Conservation (phyloP, 1,140 invertebrate species). For the Caenorhabditis brenneri region DNA sequence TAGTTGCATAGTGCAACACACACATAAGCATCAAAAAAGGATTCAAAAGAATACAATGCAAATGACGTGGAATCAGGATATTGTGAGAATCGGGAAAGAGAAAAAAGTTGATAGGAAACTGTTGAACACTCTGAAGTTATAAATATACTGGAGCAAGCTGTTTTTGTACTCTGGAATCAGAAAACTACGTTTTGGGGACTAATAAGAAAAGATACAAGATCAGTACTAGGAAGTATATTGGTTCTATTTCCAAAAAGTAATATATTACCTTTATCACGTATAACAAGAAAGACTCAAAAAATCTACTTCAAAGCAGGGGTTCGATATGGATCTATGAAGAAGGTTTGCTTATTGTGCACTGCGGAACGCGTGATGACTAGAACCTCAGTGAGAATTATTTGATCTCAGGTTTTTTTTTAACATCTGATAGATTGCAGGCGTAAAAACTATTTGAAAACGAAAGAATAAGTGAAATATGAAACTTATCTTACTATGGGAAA, state of each 20-base stretch:
- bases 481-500: neutral
- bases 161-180: neutral
- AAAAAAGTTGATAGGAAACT: neutral
- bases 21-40: neutral
- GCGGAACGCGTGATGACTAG: too few relatives aligned
- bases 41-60: neutral
- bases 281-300: too few relatives aligned
- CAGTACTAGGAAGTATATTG: neutral
- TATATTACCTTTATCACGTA: neutral
- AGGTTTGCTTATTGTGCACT: too few relatives aligned
- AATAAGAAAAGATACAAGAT: neutral
- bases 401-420: too few relatives aligned
- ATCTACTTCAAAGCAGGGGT: too few relatives aligned
- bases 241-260: neutral
- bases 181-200: neutral
- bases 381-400: too few relatives aligned
- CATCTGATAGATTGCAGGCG: too few relatives aligned
- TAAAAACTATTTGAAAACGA: too few relatives aligned
- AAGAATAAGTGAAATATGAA: neutral
- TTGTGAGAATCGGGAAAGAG: neutral
- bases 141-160: neutral
- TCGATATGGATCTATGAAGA: too few relatives aligned
- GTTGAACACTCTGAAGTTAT: neutral
- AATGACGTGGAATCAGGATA: constrained; percentile 6
- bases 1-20: neutral